Evolutionary conservation across 2,888 invertebrate species (phyloP).

Genomic region (Amitus sp.): DNA sequence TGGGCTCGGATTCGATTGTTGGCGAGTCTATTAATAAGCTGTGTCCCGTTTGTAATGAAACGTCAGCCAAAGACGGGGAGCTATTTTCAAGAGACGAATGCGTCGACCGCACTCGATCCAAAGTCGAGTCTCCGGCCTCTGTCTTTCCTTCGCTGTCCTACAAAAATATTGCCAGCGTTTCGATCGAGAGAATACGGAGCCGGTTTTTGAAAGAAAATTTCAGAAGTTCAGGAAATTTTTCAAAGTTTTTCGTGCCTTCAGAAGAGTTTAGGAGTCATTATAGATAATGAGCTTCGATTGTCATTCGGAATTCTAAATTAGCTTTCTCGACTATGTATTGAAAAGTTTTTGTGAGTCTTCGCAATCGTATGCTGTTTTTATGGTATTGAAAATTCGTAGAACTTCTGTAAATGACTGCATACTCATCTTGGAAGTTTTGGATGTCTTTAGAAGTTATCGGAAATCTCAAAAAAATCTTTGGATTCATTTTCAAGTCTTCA

Average conservation of each 20-base stretch:
- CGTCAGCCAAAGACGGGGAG: constrained; percentile 57
- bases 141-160: constrained; percentile 37
- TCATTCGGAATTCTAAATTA: too few species aligned
- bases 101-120: constrained; percentile 59
- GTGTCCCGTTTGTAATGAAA: constrained; percentile 61
- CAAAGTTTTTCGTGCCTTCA: not conserved
- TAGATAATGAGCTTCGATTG: too few species aligned
- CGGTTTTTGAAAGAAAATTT: not conserved
- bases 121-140: constrained; percentile 53
- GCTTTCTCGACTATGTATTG: too few species aligned
- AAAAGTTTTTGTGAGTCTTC: too few species aligned
- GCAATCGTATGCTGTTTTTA: too few species aligned
- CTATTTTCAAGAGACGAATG: constrained; percentile 50
- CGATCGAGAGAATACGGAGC: not conserved
- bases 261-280: not conserved
- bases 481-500: too few species aligned
- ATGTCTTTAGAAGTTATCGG: too few species aligned
- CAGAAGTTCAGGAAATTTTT: not conserved
- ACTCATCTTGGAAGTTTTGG: too few species aligned
- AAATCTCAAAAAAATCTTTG: too few species aligned
- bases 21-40: constrained; percentile 52
- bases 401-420: too few species aligned
- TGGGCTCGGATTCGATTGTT: constrained; percentile 45
- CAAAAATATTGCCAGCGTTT: constrained; percentile 9
- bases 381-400: too few species aligned